Conservation (phyloP, 1,140 invertebrate genomes). For the Pteromalus puparum region DNA sequence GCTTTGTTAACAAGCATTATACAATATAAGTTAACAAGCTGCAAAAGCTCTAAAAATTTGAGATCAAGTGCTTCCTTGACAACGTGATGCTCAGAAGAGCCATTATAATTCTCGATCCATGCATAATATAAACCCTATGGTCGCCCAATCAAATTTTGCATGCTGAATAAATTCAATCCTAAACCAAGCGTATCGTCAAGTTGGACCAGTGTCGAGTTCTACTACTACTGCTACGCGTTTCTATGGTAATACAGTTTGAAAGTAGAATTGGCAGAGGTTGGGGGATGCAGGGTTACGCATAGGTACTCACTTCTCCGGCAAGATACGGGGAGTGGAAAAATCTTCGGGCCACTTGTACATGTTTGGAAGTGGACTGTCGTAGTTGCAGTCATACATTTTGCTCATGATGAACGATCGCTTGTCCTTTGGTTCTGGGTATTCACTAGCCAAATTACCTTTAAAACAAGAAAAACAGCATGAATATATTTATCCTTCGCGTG, state of each 20-base stretch:
- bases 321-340: constrained; percentile 67
- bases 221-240: constrained; percentile 26
- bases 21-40: constrained; percentile 7
- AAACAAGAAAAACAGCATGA: neutral
- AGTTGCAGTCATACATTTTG: constrained; percentile 87
- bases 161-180: neutral
- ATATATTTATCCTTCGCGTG: too few relatives aligned
- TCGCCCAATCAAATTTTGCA: neutral
- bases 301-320: constrained; percentile 73
- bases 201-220: neutral
- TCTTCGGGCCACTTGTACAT: constrained; percentile 83
- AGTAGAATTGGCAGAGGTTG: neutral
- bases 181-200: neutral
- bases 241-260: neutral
- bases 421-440: constrained; percentile 89
- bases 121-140: neutral
- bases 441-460: constrained; percentile 83
- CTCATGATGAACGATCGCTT: constrained; percentile 83
- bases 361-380: constrained; percentile 85
- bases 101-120: constrained; percentile 30
- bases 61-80: constrained; percentile 6
- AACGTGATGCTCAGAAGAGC: neutral
- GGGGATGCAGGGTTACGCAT: neutral
- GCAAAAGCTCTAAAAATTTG: constrained; percentile 15
- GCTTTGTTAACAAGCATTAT: neutral